Percentiles rank a stretch among this genome's conserved stretches.
Evolutionary conservation across 1,140 invertebrate genomes (phyloP).

Genomic region (Glomeris maerens): DNA sequence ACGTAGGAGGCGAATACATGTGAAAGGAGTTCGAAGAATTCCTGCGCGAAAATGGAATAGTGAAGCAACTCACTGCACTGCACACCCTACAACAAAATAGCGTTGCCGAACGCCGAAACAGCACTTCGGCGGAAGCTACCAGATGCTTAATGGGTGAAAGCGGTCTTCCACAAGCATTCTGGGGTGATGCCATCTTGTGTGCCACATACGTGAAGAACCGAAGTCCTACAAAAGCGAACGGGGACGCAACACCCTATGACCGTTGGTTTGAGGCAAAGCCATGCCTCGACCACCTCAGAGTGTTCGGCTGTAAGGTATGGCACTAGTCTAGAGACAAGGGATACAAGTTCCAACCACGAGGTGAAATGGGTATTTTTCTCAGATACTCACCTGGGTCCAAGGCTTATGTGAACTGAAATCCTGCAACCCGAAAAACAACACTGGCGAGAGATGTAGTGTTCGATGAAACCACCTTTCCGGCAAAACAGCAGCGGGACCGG

Average conservation of each 20-base stretch:
- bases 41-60: constrained; percentile 11
- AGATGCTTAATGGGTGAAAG: constrained; percentile 28
- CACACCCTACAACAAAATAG: constrained; percentile 30
- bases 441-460: too few species aligned
- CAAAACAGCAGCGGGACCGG: constrained; percentile 24
- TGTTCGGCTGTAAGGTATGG: constrained; percentile 27
- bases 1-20: constrained; percentile 14
- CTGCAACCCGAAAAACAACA: too few species aligned
- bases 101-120: constrained; percentile 27
- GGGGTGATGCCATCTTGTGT: constrained; percentile 34
- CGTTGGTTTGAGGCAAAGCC: constrained; percentile 22
- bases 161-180: constrained; percentile 27
- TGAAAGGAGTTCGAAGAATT: constrained; percentile 10
- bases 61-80: constrained; percentile 20
- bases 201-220: constrained; percentile 32
- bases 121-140: constrained; percentile 24
- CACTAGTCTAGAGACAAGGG: constrained; percentile 19
- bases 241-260: constrained; percentile 22
- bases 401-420: too few species aligned
- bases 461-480: too few species aligned
- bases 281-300: constrained; percentile 20
- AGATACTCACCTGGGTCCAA: constrained; percentile 10
- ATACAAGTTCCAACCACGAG: constrained; percentile 18
- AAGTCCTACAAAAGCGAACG: not conserved
- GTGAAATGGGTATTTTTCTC: constrained; percentile 5